Conservation (phyloP, 2,888 invertebrate genomes). For the Ypsolopha sequella region DNA sequence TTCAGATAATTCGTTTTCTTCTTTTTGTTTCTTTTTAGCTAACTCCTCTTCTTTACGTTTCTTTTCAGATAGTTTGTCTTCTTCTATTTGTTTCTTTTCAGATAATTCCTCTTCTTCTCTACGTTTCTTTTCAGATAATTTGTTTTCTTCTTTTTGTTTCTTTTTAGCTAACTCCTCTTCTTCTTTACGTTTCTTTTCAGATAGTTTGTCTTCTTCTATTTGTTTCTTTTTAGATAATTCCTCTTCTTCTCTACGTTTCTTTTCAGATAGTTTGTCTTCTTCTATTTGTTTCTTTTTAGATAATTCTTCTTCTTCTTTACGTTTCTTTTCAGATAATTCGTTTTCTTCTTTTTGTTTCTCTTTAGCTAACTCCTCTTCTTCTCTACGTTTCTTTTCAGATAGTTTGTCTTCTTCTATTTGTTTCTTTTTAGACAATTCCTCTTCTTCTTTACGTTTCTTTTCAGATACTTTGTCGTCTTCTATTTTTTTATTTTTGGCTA, state of each 20-base stretch:
- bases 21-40: not conserved
- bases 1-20: not conserved
- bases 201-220: not conserved
- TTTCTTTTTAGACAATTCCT: not conserved
- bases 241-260: not conserved
- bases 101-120: not conserved
- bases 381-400: not conserved
- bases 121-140: not conserved
- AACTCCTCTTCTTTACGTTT: not conserved
- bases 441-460: not conserved
- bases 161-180: slow-evolving; percentile 7
- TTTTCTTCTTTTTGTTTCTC: not conserved
- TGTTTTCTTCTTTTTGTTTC: not conserved
- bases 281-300: not conserved
- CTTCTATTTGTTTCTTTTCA: not conserved
- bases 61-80: not conserved
- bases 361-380: slow-evolving; percentile 7
- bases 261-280: not conserved
- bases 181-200: not conserved
- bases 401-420: not conserved
- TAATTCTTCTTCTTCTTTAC: not conserved
- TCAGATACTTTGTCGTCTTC: not conserved
- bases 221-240: not conserved
- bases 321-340: not conserved
- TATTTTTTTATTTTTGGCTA: slow-evolving; percentile 7